Evolutionary conservation across 2,888 invertebrate genomes (phyloP), one percentile per base, ranked within the genome.

Genomic region (Monochamus alternatus): DNA sequence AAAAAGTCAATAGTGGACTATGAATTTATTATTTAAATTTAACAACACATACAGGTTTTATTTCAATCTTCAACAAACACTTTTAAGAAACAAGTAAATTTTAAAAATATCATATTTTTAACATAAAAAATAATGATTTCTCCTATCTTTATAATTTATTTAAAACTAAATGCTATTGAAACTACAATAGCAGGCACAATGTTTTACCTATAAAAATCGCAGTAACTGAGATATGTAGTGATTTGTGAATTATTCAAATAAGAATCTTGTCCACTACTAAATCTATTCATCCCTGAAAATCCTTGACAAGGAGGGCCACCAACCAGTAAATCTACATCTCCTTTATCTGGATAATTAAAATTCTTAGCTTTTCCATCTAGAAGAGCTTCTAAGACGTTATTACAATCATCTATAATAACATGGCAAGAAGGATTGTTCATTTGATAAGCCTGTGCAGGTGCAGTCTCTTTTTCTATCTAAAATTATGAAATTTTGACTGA

Each of bases 301-400:
- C 96, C 96, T 88, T 97, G 96, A 86, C 96, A 97, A 0, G 96
- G 96, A 1, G 96, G 96, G 0, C 96, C 96, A 8, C 96, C 97
- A 85, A 95, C 95, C 47, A 97, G 88, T 75, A 97, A 87, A 84
- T 97, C 96, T 0, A 97, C 96, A 76, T 96, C 95, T 0, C 96
- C 96, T 85, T 93, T 94, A 86, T 90, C 89, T 0, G 96, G 96
- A 59, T 96, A 88, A 68, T 77, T 82, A 72, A 73, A 82, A 68
- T 76, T 80, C 22, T 76, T 72, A 4, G 82, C 86, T 51, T 84
- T 74, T 2, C 92, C 93, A 12, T 92, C 89, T 89, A 96, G 93
- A 0, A 93, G 94, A 74, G 91, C 90, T 78, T 90, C 90, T 55
- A 97, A 89, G 65, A 96, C 87, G 4, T 90, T 89, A 85, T 96